A percentile compares a stretch with the other conserved stretches of the same genome.
phyloP scores from a whole-genome alignment of 2,888 invertebrate species.

The Chelonus formosanus region DNA sequence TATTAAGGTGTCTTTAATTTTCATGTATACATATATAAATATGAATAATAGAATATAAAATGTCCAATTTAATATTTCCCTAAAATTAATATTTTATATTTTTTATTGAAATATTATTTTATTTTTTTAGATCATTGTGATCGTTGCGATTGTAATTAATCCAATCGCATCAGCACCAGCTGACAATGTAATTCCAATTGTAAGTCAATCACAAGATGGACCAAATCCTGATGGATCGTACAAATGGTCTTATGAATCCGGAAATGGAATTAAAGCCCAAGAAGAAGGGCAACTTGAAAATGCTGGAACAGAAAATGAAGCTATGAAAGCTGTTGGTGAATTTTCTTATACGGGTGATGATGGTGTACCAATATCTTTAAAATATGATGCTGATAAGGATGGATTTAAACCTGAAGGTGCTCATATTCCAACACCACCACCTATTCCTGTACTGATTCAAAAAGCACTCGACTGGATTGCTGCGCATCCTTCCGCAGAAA shows the following conservation, averaged over 20 bases:
- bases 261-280: conserved; percentile 64
- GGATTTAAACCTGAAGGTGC: conserved; percentile 63
- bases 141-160: conserved; percentile 45
- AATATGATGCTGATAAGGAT: conserved; percentile 63
- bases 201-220: conserved; percentile 55
- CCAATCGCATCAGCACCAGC: conserved; percentile 42
- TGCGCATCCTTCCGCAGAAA: conserved; percentile 50
- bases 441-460: conserved; percentile 60
- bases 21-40: too few relatives aligned
- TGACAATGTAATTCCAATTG: conserved; percentile 55
- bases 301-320: conserved; percentile 56
- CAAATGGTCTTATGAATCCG: conserved; percentile 63
- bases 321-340: conserved; percentile 58
- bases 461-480: conserved; percentile 58
- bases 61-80: too few relatives aligned
- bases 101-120: too few relatives aligned
- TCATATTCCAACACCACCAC: conserved; percentile 63
- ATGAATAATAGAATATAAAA: too few relatives aligned
- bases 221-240: conserved; percentile 61
- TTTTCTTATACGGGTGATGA: conserved; percentile 62
- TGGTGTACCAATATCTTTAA: conserved; percentile 59
- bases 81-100: too few relatives aligned
- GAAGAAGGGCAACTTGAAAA: conserved; percentile 61
- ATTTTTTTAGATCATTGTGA: too few relatives aligned
- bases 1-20: too few relatives aligned